Evolutionary conservation across 2,113 vertebrate species (phyloP), one percentile per base, ranked within the genome.

Genomic region (Gavia stellata): DNA sequence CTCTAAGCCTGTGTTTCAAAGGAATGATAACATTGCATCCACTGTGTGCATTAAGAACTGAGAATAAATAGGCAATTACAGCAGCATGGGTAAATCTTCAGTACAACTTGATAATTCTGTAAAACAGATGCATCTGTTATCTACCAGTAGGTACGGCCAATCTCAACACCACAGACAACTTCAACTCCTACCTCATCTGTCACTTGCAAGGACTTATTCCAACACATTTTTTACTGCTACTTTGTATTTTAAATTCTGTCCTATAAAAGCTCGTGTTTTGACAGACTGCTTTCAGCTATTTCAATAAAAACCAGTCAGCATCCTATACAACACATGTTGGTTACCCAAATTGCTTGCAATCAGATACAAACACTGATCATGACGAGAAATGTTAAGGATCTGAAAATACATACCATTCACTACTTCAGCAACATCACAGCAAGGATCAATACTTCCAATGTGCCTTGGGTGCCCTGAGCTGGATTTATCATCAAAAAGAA

Each of bases 401-500:
- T 49, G 36, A 84, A 44, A 81, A 90, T 66, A 97, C 98, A 0
- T 98, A 99, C 99, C 99, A 97, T 99, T 98, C 66, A 99, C 98
- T 21, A 99, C 99, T 87, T 99, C 99, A 65, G 86, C 98, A n/a
- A 99, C 99, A 10, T 99, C 99, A 97, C 99, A 99, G 97, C 97
- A 99, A 94, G 99, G 99, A 97, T 99, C 99, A 73, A 99, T 99
- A 94, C 99, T 99, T 93, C 99, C 99, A 63, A 99, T 99, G 89
- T 99, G 99, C 94, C 98, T 99, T 56, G 99, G 99, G 91, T 99
- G 99, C 79, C 98, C 98, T 7, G 98, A 98, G 94, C 99, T 97
- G 9, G 98, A 98, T 63, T 98, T 99, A 50, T 98, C 99, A 73
- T 99, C 98, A 84, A 99, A 99, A 97, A 99, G 98, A 93, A 99